phyloP scores from a whole-genome alignment of 2,797 vertebrate species.

The Siniperca undulata region DNA sequence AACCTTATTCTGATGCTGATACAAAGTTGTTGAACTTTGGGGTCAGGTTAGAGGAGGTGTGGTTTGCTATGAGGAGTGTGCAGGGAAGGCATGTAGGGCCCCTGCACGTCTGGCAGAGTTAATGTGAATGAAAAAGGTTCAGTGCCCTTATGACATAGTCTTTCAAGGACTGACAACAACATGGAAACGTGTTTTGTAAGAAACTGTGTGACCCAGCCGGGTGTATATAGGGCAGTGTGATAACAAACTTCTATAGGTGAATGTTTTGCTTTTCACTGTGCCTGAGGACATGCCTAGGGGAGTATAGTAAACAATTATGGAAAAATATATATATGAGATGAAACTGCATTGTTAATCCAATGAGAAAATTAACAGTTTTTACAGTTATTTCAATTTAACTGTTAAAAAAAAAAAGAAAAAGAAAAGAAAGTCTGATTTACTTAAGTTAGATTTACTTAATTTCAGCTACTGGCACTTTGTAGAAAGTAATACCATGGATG shows the following conservation, averaged over 20 bases:
- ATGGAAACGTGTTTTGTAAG: conserved; percentile 64
- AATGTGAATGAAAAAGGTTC: conserved; percentile 55
- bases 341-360: conserved; percentile 34
- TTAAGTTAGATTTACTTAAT: conserved; percentile 47
- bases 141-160: conserved; percentile 29
- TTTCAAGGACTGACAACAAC: conserved; percentile 56
- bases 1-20: conserved; percentile 43
- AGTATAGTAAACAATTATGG: not conserved
- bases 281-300: not conserved
- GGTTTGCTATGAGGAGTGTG: conserved; percentile 33
- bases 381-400: conserved; percentile 27
- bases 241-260: conserved; percentile 16
- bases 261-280: conserved; percentile 24
- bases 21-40: conserved; percentile 50
- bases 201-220: conserved; percentile 2
- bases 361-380: conserved; percentile 28
- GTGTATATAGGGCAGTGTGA: not conserved
- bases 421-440: no score
- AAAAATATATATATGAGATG: not conserved
- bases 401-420: conserved; percentile 34
- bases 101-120: conserved; percentile 54
- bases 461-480: conserved; percentile 62
- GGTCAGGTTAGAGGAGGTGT: conserved; percentile 50
- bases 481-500: conserved; percentile 62
- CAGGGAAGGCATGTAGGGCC: conserved; percentile 7